Percentiles rank a stretch among this genome's conserved stretches.
These are phyloP conservation scores for Oryzias sinensis DNA, from an alignment of 2,797 vertebrate genomes.

Conservation along the genomic window DNA sequence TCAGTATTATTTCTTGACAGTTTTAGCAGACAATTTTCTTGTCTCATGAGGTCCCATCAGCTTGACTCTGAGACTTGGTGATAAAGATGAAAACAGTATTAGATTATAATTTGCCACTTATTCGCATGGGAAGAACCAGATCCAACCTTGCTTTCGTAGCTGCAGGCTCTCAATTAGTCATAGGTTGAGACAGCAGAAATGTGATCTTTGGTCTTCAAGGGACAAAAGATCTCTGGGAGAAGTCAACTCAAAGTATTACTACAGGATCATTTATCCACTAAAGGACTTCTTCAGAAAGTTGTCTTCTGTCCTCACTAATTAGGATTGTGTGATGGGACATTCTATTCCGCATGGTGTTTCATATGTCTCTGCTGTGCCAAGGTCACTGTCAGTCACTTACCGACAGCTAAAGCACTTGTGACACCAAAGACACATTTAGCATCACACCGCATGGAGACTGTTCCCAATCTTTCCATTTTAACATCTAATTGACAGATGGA, in stretches of 20 bases:
- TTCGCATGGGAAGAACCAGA: no score
- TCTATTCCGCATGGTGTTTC: slow-evolving; percentile 48
- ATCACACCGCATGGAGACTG: slow-evolving; percentile 35
- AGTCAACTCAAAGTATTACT: slow-evolving; percentile 2
- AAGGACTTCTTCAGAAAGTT: slow-evolving; percentile 48
- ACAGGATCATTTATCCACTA: slow-evolving; percentile 29
- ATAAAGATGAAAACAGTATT: background rate
- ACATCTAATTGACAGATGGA: slow-evolving; percentile 56
- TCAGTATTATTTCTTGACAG: background rate
- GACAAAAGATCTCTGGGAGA: slow-evolving; percentile 1
- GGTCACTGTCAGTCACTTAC: slow-evolving; percentile 55
- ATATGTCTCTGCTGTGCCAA: slow-evolving; percentile 51
- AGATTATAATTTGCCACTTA: background rate
- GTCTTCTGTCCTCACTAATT: slow-evolving; percentile 51
- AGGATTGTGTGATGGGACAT: slow-evolving; percentile 41
- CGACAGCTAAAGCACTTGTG: slow-evolving; percentile 44
- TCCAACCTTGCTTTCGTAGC: no score
- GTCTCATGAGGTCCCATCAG: no score
- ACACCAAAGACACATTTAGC: slow-evolving; percentile 52
- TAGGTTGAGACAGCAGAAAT: no score
- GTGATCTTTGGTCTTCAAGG: slow-evolving; percentile 8
- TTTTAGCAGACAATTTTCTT: background rate
- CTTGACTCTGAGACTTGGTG: background rate
- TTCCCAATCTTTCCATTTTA: slow-evolving; percentile 40
- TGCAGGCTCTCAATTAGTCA: no score